Conservation (phyloP, 2,113 vertebrate genomes). For the Microcebus murinus region DNA sequence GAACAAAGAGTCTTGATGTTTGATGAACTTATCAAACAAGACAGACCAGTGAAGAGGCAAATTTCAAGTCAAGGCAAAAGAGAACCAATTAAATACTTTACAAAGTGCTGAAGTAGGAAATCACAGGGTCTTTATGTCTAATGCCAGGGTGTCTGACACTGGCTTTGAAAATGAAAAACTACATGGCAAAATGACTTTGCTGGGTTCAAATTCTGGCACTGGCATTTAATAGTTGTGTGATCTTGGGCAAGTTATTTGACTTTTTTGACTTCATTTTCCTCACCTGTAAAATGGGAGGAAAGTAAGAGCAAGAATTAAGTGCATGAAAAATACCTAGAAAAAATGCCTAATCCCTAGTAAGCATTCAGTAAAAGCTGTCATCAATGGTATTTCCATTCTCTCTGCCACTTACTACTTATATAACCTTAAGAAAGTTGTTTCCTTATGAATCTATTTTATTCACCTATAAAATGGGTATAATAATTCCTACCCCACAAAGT, state of each 20-base stretch:
- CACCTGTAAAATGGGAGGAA: background rate
- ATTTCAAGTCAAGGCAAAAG: conserved; percentile 68
- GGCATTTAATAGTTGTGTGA: background rate
- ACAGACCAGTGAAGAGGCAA: conserved; percentile 78
- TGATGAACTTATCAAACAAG: conserved; percentile 81
- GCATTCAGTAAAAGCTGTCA: background rate
- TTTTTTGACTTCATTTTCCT: background rate
- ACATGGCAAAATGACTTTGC: background rate
- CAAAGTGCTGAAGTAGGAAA: conserved; percentile 56
- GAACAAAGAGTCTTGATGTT: conserved; percentile 75
- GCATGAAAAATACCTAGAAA: background rate
- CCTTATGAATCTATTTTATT: background rate
- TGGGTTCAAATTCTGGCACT: background rate
- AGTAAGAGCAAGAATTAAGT: background rate
- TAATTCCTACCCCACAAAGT: background rate
- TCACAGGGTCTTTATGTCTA: background rate
- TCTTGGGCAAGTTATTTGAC: background rate
- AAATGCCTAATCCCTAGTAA: background rate
- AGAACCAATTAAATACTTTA: conserved; percentile 64
- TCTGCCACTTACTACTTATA: background rate
- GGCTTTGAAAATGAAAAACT: conserved; percentile 43
- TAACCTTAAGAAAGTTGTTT: background rate
- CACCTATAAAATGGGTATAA: background rate
- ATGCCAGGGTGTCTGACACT: conserved; percentile 6
- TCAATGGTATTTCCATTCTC: background rate